Evolutionary conservation across 1,140 invertebrate species (phyloP).

Genomic region (Sinonovacula constricta): DNA sequence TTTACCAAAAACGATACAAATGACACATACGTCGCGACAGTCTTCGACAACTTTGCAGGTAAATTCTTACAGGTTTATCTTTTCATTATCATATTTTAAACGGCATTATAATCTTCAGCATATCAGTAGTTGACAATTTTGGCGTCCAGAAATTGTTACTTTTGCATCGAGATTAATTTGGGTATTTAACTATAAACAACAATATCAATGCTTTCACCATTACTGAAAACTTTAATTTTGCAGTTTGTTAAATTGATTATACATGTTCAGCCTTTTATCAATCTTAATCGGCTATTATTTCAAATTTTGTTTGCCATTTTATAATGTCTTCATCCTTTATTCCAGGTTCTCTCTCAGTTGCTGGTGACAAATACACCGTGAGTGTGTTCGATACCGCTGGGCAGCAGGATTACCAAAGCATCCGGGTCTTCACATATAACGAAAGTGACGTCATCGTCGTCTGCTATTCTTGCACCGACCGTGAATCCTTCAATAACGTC

Average conservation of each 20-base stretch:
- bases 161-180: neutral
- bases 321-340: conserved; percentile 26
- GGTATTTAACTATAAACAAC: neutral
- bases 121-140: neutral
- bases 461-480: conserved; percentile 99
- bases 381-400: conserved; percentile 41
- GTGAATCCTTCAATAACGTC: conserved; percentile 98
- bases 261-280: no score
- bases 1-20: conserved; percentile 2
- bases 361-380: conserved; percentile 24
- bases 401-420: conserved; percentile 36
- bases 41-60: conserved; percentile 51
- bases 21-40: conserved; percentile 28
- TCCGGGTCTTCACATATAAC: conserved; percentile 31
- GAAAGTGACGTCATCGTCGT: conserved; percentile 95
- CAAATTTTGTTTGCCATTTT: conserved; percentile 7
- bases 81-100: neutral
- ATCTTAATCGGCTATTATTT: no score
- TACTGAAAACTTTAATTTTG: neutral
- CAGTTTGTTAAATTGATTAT: neutral
- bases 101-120: neutral
- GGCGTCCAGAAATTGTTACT: neutral
- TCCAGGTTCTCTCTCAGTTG: conserved; percentile 11
- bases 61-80: neutral
- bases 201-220: neutral